A percentile compares a stretch with the other conserved stretches of the same genome.
Evolutionary conservation across 2,797 vertebrate species (phyloP).

Genomic region (Cuculus canorus): DNA sequence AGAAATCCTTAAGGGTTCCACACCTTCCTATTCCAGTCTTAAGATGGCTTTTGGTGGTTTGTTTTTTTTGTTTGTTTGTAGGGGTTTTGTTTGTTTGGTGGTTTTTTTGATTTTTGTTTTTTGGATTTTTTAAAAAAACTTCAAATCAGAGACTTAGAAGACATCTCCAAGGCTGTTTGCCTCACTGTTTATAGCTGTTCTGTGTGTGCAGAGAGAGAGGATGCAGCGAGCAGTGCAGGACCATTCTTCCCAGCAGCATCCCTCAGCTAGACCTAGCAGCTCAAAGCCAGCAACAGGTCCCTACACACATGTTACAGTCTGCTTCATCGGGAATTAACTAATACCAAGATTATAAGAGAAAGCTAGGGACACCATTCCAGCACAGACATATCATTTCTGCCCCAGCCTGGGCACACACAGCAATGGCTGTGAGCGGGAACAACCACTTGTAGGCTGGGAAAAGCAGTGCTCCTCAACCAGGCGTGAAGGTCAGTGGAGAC

Average conservation of each 20-base stretch:
- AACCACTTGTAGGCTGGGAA: fast-evolving
- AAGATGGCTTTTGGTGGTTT: too few species aligned
- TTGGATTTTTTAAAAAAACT: neutral
- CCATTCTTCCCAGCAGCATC: neutral
- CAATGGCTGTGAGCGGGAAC: fast-evolving
- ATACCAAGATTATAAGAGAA: neutral
- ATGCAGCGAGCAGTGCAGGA: neutral
- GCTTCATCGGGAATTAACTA: neutral
- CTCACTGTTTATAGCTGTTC: too few species aligned
- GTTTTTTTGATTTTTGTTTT: too few species aligned
- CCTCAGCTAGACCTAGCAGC: neutral
- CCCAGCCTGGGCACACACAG: fast-evolving
- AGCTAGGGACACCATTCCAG: neutral
- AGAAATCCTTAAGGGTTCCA: neutral
- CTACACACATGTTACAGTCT: neutral
- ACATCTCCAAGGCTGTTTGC: neutral
- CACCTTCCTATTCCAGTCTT: neutral
- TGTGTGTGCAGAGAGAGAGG: fast-evolving
- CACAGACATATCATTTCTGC: neutral
- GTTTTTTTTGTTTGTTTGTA: too few species aligned
- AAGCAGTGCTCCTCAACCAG: neutral
- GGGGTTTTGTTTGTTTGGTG: too few species aligned
- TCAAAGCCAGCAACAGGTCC: neutral
- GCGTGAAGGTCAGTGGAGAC: fast-evolving
- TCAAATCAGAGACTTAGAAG: neutral